Evolutionary conservation across 2,113 vertebrate genomes (phyloP), one percentile per base, ranked within the genome.

Genomic region (Toxotes chatareus): DNA sequence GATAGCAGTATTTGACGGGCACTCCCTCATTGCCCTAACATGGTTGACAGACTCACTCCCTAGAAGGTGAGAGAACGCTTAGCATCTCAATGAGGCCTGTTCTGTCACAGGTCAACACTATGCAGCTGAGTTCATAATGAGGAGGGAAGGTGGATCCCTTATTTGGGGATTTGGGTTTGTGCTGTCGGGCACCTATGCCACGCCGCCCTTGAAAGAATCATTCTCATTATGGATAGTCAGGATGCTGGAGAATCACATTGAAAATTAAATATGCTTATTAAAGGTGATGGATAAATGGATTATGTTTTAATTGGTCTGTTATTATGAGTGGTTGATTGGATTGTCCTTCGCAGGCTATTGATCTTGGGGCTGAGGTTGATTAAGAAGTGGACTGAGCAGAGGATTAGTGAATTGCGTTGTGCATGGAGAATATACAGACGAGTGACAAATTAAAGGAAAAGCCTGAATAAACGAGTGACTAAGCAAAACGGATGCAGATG

Each of bases 221-320:
- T 76, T 88, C 57, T 86, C 79, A 94, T 93, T 93, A 91, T 81
- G 64, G 73, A 69, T 69, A 34, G 68, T 80, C 61, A 70, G 77
- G 87, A 90, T 89, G 80, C 81, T 63, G 78, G 67, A 75, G 79
- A 88, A 84, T 82, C 83, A 82, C 79, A 83, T 61, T 83, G 69
- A 66, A 91, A 90, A 91, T 92, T 89, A 88, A 85, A 92, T 91
- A 90, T 93, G 84, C 91, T 85, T 92, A 92, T 92, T 89, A 90
- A 92, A 91, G 90, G 86, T 91, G 91, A 88, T 83, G 82, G 81
- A 92, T 93, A 89, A 91, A 93, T 93, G 88, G 91, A 94, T 94
- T 93, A 90, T 85, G 60, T 85, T 90, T 92, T 94, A 93, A 93
- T 93, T 92, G 81, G 86, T 91, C 64, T 87, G 73, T 88, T 91